Conservation (phyloP, 2,113 vertebrate species). For the Diadophis punctatus region DNA sequence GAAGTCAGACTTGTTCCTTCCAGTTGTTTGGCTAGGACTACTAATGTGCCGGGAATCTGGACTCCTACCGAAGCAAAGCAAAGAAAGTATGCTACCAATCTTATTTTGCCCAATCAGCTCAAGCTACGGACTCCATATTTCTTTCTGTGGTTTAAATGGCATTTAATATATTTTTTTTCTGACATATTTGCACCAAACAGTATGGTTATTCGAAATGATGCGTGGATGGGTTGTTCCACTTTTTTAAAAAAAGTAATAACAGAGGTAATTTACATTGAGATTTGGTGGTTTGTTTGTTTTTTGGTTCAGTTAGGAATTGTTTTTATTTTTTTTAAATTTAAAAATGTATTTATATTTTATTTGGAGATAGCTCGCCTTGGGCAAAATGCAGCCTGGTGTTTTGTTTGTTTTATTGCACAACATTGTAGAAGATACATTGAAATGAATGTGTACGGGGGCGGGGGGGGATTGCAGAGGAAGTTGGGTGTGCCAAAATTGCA, state of each 20-base stretch:
- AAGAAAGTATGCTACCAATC: constrained; percentile 49
- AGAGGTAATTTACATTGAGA: constrained; percentile 55
- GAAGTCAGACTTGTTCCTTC: constrained; percentile 46
- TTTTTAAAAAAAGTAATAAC: constrained; percentile 29
- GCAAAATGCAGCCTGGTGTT: constrained; percentile 52
- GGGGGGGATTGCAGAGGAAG: neutral
- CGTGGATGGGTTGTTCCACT: constrained; percentile 50
- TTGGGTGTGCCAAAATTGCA: neutral
- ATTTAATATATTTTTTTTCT: constrained; percentile 53
- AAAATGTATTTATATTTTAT: constrained; percentile 24
- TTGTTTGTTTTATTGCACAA: constrained; percentile 64
- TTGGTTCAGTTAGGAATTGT: constrained; percentile 36
- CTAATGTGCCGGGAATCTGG: constrained; percentile 53
- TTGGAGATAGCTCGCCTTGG: constrained; percentile 60
- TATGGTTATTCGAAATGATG: constrained; percentile 32
- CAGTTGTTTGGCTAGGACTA: constrained; percentile 61
- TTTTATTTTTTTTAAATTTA: constrained; percentile 3
- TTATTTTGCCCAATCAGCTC: constrained; percentile 55
- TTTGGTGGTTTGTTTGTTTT: constrained; percentile 27
- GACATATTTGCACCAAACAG: constrained; percentile 50
- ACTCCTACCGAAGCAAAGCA: constrained; percentile 36
- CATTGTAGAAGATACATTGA: constrained; percentile 64
- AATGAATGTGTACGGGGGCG: constrained; percentile 56
- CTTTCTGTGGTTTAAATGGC: constrained; percentile 52
- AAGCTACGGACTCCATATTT: constrained; percentile 55